Evolutionary conservation across 2,888 invertebrate genomes (phyloP), one percentile per base, ranked within the genome.

Genomic region (Odontomyia ornata): DNA sequence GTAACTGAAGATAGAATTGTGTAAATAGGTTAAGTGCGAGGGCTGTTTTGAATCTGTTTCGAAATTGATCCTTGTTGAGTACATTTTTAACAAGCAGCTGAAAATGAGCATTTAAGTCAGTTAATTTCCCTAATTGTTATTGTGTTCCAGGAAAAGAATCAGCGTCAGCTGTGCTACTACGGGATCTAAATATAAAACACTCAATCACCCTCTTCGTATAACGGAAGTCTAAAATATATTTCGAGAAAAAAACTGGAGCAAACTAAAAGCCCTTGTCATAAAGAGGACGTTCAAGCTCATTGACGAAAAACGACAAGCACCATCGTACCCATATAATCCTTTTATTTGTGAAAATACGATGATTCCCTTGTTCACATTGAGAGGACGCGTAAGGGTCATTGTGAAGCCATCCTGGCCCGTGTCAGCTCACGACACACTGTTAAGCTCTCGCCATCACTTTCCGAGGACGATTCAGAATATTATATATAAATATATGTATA

Each of bases 351-450:
- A 52, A 52, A 52, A 52, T 52, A 52, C 52, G 18, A n/a, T 15
- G n/a, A 18, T 52, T 52, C 52, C 52, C 52, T n/a, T 52, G 52
- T 52, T 18, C 18, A 36, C 36, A 36, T 36, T 4, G 15, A 52
- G 52, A 13, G 52, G 52, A 52, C 52, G 52, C 52, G 52, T 52
- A 52, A 52, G 52, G 52, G 52, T 52, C 52, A 52, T 52, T 52
- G 52, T 18, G 52, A 52, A 4, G 52, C 52, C 52, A 52, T 36
- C 36, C 36, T 3, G 3, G 36, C 36, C 36, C 36, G 18, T 52
- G 18, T 52, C 52, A 52, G 4, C 36, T 9, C 52, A 52, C n/a
- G 52, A 52, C 52, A 13, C 15, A 52, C 18, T 52, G 52, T 18
- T 52, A 9, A 52, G 52, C 52, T 52, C 52, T 52, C 36, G 5